Percentiles rank a stretch among this genome's conserved stretches.
These are phyloP conservation scores for Pseudochirops corinnae DNA, from an alignment of 2,797 vertebrate species.

Conservation along the genomic window DNA sequence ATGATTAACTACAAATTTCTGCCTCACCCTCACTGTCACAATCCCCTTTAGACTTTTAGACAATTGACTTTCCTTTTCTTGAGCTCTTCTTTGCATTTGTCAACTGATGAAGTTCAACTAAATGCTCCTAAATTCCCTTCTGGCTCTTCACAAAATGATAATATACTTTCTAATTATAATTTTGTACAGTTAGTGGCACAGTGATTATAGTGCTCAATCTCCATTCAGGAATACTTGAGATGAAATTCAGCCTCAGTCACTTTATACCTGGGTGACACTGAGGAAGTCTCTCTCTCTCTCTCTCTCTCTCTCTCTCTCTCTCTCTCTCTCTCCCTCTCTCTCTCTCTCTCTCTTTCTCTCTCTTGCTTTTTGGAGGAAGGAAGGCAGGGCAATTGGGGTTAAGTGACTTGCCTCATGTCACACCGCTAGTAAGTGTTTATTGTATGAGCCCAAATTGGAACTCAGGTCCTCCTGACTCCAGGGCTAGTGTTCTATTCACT, in stretches of 20 bases:
- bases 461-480: too few relatives aligned
- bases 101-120: neutral
- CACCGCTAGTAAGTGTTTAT: too few relatives aligned
- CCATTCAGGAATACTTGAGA: neutral
- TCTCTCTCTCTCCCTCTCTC: too few relatives aligned
- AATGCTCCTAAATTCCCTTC: neutral
- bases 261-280: neutral
- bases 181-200: neutral
- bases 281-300: neutral
- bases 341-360: too few relatives aligned
- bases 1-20: neutral
- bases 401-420: too few relatives aligned
- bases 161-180: neutral
- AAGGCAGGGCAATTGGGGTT: too few relatives aligned
- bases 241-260: neutral
- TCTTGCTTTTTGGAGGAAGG: too few relatives aligned
- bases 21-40: neutral
- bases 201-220: neutral
- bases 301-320: too few relatives aligned
- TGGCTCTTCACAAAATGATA: neutral
- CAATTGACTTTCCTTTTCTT: neutral
- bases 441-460: too few relatives aligned
- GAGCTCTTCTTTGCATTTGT: neutral
- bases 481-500: too few relatives aligned
- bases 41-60: neutral